Percentiles rank a stretch among this genome's conserved stretches.
Conservation (phyloP, 1,140 invertebrate species). For the Nilaparvata lugens region DNA sequence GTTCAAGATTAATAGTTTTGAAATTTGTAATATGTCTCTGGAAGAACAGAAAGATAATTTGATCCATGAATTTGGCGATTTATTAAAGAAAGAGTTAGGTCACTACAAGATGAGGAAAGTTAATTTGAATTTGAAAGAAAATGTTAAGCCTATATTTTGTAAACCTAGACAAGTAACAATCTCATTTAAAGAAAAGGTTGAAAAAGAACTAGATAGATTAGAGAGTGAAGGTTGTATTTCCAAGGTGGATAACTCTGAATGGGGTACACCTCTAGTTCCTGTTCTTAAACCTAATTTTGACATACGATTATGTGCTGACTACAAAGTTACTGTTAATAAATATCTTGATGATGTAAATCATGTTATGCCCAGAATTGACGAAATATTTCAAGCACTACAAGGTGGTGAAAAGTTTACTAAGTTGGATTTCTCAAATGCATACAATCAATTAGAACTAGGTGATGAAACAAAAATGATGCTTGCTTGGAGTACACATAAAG, state of each 20-base stretch:
- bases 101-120: too few species aligned
- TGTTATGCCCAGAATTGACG: conserved; percentile 11
- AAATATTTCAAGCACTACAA: conserved; percentile 6
- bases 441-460: conserved; percentile 2
- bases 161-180: conserved; percentile 27
- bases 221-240: conserved; percentile 26
- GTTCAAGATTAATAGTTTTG: too few species aligned
- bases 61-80: too few species aligned
- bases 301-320: conserved; percentile 32
- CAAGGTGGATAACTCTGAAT: conserved; percentile 28
- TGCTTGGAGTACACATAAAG: not conserved
- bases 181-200: conserved; percentile 27
- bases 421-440: conserved; percentile 10
- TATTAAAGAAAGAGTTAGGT: too few species aligned
- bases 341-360: conserved; percentile 1
- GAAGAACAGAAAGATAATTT: too few species aligned
- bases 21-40: too few species aligned
- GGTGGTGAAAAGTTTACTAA: conserved; percentile 9
- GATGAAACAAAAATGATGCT: not conserved
- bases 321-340: conserved; percentile 19
- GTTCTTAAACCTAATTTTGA: conserved; percentile 30
- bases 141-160: conserved; percentile 20
- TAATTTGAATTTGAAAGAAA: too few species aligned
- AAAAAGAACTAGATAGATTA: conserved; percentile 27
- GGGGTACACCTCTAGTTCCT: conserved; percentile 31